phyloP scores from a whole-genome alignment of 2,797 vertebrate genomes.

The Loriculus beryllinus region DNA sequence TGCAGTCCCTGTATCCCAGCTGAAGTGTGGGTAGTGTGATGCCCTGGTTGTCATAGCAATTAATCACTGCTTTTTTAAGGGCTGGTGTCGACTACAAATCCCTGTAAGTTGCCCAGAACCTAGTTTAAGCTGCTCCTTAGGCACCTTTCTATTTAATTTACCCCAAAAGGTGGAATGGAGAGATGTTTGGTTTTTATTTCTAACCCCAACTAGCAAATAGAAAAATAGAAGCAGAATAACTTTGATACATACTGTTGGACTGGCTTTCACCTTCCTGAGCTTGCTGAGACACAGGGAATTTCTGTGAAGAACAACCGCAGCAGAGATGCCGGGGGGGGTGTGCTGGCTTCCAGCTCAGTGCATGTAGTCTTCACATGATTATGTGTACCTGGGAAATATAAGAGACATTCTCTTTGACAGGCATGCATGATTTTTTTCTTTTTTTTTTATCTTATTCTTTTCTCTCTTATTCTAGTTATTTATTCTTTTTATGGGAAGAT shows the following conservation, averaged over 20 bases:
- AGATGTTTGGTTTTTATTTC: neutral
- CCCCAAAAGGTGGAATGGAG: neutral
- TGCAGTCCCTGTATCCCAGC: conserved; percentile 32
- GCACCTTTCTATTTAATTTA: conserved; percentile 40
- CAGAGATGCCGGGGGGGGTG: neutral
- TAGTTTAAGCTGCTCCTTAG: conserved; percentile 38
- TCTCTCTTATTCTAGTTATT: neutral
- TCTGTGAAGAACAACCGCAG: neutral
- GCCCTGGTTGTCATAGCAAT: conserved; percentile 67
- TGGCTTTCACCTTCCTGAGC: neutral
- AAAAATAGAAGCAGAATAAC: neutral
- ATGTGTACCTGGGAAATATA: neutral
- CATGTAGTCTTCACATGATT: neutral
- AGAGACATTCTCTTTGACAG: neutral
- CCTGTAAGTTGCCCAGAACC: conserved; percentile 43
- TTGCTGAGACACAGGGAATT: neutral
- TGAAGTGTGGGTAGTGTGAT: conserved; percentile 30
- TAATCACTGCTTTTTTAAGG: conserved; percentile 54
- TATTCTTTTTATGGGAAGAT: neutral
- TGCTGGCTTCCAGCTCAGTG: neutral
- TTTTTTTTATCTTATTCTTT: neutral
- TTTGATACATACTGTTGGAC: neutral
- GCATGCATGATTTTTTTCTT: neutral
- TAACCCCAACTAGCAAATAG: neutral
- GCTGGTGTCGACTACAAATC: conserved; percentile 44